Percentiles rank a stretch among this genome's conserved stretches.
Conservation (phyloP, 2,888 invertebrate genomes). For the Megaustenia siamemsis region DNA sequence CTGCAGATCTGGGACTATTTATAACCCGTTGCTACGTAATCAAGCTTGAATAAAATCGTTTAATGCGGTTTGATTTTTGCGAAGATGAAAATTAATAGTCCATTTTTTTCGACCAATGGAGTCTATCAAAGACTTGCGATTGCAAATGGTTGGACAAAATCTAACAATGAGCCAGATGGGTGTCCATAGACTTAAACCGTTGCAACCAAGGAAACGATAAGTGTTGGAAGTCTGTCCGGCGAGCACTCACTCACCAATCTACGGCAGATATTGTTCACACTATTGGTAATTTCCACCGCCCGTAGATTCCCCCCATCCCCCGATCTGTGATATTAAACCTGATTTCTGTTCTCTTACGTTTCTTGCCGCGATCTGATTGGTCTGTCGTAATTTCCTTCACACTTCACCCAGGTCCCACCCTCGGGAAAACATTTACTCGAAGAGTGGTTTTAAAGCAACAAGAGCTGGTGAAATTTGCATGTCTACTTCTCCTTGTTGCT, state of each 20-base stretch:
- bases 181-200: neutral
- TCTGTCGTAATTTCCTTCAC: constrained; percentile 32
- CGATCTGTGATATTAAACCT: neutral
- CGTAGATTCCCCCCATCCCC: neutral
- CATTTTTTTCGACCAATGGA: constrained; percentile 32
- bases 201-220: neutral
- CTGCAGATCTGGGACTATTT: constrained; percentile 15
- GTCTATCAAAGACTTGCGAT: neutral
- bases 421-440: constrained; percentile 19
- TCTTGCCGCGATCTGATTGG: constrained; percentile 29
- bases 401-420: constrained; percentile 14
- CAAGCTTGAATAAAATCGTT: neutral
- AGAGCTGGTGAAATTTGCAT: constrained; percentile 18
- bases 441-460: neutral
- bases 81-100: constrained; percentile 19
- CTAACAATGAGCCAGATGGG: constrained; percentile 8
- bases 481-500: neutral
- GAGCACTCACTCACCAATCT: constrained; percentile 26
- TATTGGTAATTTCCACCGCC: constrained; percentile 27
- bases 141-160: constrained; percentile 12
- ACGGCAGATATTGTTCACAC: constrained; percentile 18
- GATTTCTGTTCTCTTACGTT: neutral
- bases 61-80: neutral
- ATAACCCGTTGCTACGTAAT: constrained; percentile 17
- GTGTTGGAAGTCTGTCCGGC: constrained; percentile 11